Conservation (phyloP, 2,888 invertebrate genomes). For the Cheilosia variabilis region DNA sequence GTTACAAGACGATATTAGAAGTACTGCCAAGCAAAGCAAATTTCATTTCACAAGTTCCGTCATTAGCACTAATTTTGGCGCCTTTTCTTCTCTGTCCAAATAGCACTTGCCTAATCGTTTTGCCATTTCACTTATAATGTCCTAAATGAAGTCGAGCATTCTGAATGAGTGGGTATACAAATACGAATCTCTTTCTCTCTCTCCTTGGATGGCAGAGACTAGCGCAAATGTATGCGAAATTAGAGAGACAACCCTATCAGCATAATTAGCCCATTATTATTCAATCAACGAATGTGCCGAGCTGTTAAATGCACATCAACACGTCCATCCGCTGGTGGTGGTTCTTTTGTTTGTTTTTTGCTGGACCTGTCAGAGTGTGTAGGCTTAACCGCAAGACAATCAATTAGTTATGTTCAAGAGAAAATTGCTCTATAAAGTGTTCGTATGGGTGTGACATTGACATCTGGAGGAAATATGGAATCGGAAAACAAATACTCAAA, state of each 20-base stretch:
- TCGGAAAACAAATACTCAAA: too few species aligned
- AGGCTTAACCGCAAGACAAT: neutral
- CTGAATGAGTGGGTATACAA: neutral
- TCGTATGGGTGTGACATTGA: too few species aligned
- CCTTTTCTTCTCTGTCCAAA: too few species aligned
- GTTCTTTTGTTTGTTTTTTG: neutral
- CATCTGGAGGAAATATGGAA: too few species aligned
- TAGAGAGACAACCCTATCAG: conserved; percentile 41
- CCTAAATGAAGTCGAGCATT: conserved; percentile 1
- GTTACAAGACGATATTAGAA: too few species aligned
- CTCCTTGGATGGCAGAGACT: neutral
- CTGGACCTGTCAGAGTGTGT: neutral
- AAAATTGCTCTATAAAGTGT: too few species aligned
- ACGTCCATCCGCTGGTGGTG: conserved; percentile 15
- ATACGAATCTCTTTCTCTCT: neutral
- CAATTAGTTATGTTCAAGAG: too few species aligned
- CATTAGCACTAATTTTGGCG: too few species aligned
- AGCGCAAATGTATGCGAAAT: conserved; percentile 19
- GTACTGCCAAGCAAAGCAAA: too few species aligned
- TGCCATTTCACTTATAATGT: too few species aligned
- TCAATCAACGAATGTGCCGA: conserved; percentile 60
- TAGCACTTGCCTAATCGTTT: too few species aligned
- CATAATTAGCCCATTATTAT: conserved; percentile 62
- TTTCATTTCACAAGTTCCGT: too few species aligned
- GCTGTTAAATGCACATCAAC: conserved; percentile 21